A percentile compares a stretch with the other conserved stretches of the same genome.
These are phyloP conservation scores for Agonopterix arenella DNA, from an alignment of 2,888 invertebrate species.

Conservation along the genomic window DNA sequence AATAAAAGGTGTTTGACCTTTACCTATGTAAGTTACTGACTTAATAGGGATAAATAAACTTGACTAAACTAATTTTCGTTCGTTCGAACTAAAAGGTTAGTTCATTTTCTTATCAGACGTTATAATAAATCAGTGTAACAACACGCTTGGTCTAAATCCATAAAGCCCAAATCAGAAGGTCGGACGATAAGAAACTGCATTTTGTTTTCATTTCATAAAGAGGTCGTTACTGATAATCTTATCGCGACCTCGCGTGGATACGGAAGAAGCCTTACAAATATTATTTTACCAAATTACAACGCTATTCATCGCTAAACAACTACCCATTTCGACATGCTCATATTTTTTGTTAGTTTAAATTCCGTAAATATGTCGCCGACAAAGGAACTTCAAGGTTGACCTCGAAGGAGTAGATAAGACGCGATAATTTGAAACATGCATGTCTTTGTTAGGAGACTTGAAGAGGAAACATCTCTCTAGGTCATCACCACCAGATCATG, in stretches of 20 bases:
- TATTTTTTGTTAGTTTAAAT: conserved; percentile 42
- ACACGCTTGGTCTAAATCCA: conserved; percentile 14
- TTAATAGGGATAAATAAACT: neutral
- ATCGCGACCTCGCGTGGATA: conserved; percentile 52
- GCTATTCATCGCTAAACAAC: conserved; percentile 17
- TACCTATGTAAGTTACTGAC: conserved; percentile 1
- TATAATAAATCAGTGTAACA: conserved; percentile 3
- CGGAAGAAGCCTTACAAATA: conserved; percentile 56
- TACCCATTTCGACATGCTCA: conserved; percentile 20
- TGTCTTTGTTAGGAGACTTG: conserved; percentile 24
- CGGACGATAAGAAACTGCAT: conserved; percentile 50
- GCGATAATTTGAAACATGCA: conserved; percentile 63
- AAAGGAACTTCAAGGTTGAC: conserved; percentile 67
- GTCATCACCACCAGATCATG: too few species aligned
- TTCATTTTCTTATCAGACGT: conserved; percentile 4
- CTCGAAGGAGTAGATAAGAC: conserved; percentile 54
- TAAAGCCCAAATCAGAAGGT: conserved; percentile 35
- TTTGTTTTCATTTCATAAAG: conserved; percentile 44
- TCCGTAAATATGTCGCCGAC: conserved; percentile 55
- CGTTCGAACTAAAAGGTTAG: neutral
- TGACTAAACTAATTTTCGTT: neutral
- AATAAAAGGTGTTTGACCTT: conserved; percentile 12
- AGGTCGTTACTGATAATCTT: conserved; percentile 52
- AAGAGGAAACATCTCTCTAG: too few species aligned
- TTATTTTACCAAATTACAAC: conserved; percentile 42